These are phyloP conservation scores for Yoshiicerus persimilis DNA, from an alignment of 1,140 invertebrate species.

Conservation along the genomic window DNA sequence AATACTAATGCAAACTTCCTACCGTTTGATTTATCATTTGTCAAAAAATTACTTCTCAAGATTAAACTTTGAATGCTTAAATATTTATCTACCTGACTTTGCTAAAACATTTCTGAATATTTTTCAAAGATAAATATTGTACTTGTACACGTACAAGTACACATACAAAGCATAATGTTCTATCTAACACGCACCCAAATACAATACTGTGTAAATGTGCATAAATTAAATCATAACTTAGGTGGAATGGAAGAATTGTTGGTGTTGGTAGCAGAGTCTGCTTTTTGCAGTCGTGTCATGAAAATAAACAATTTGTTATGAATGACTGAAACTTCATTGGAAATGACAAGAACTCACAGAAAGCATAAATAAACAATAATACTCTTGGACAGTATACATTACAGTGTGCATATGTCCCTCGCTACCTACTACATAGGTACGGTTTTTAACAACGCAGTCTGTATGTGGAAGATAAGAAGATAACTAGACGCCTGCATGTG, in stretches of 20 bases:
- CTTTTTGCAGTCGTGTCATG: not conserved
- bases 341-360: not conserved
- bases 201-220: not conserved
- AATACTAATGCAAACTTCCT: too few species aligned
- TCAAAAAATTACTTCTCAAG: not conserved
- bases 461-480: not conserved
- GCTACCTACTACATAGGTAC: too few species aligned
- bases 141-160: too few species aligned
- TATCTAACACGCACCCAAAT: not conserved
- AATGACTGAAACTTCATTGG: not conserved
- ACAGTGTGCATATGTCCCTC: not conserved
- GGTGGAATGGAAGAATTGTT: not conserved
- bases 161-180: not conserved
- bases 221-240: not conserved
- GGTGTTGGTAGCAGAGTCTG: not conserved
- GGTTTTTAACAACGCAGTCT: too few species aligned
- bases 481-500: not conserved
- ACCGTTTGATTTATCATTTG: not conserved
- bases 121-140: not conserved
- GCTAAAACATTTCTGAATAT: not conserved
- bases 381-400: not conserved
- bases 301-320: slow-evolving; percentile 1
- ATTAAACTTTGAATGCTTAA: not conserved
- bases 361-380: not conserved
- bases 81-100: not conserved